Evolutionary conservation across 2,888 invertebrate species (phyloP).

Genomic region (Hemistola chrysoprasaria): DNA sequence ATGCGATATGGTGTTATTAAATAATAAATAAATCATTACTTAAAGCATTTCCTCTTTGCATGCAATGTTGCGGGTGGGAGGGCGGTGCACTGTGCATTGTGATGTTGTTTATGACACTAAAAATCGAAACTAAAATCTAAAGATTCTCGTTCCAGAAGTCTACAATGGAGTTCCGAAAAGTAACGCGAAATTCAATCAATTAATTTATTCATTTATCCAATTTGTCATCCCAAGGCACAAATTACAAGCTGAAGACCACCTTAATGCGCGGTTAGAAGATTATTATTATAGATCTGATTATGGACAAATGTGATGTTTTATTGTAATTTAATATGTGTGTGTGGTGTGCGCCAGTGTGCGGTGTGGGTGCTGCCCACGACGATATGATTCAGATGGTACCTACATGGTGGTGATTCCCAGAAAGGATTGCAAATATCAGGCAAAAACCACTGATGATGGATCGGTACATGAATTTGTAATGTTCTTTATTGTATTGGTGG

Average conservation of each 20-base stretch:
- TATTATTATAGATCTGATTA: too few relatives aligned
- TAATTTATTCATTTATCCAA: too few relatives aligned
- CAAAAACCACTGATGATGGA: conserved; percentile 32
- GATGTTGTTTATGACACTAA: too few relatives aligned
- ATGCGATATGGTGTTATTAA: too few relatives aligned
- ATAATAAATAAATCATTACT: too few relatives aligned
- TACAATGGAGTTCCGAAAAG: too few relatives aligned
- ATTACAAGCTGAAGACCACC: conserved; percentile 26
- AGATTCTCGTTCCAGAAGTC: too few relatives aligned
- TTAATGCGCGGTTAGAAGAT: conserved; percentile 25
- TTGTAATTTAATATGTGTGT: conserved; percentile 42
- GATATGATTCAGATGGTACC: conserved; percentile 34
- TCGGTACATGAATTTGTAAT: conserved; percentile 21
- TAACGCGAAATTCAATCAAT: too few relatives aligned
- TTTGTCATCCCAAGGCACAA: conserved; percentile 31
- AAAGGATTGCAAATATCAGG: conserved; percentile 30
- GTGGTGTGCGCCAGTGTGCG: conserved; percentile 8
- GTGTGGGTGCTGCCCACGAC: conserved; percentile 49
- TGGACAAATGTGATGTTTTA: conserved; percentile 38
- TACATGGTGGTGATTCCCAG: conserved; percentile 11
- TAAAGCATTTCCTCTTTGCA: too few relatives aligned
- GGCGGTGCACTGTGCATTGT: too few relatives aligned
- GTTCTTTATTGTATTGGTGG: conserved; percentile 32
- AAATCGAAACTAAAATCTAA: too few relatives aligned
- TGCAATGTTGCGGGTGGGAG: too few relatives aligned